Evolutionary conservation across 2,888 invertebrate species (phyloP).

Genomic region (Anthoptus insignis): DNA sequence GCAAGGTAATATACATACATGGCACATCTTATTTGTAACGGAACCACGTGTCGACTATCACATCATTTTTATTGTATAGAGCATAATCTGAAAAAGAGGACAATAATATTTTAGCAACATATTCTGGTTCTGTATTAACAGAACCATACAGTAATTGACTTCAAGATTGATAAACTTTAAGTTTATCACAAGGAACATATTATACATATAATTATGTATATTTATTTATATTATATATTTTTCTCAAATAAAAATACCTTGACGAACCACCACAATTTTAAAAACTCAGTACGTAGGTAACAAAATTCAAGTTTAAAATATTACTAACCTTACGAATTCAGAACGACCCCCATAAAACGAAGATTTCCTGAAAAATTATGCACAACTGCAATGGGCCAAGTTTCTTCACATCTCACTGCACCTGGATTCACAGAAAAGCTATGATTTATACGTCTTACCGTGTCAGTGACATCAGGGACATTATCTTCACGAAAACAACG

Average conservation of each 20-base stretch:
- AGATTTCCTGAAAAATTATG: constrained; percentile 17
- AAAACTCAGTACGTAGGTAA: neutral
- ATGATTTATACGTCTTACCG: constrained; percentile 65
- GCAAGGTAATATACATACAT: constrained; percentile 6
- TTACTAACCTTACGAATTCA: constrained; percentile 7
- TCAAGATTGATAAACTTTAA: too few relatives aligned
- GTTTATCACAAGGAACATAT: too few relatives aligned
- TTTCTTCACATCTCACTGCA: constrained; percentile 40
- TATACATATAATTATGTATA: too few relatives aligned
- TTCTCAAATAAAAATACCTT: constrained; percentile 2
- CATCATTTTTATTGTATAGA: too few relatives aligned
- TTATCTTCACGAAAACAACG: constrained; percentile 73
- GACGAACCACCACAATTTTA: neutral
- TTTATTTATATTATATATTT: too few relatives aligned
- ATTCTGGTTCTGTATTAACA: too few relatives aligned
- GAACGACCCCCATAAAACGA: constrained; percentile 16
- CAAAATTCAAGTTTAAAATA: constrained; percentile 1
- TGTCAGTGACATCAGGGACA: constrained; percentile 65
- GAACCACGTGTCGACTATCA: too few relatives aligned
- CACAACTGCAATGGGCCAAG: constrained; percentile 25
- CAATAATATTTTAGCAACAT: too few relatives aligned
- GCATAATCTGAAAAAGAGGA: too few relatives aligned
- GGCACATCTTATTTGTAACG: too few relatives aligned
- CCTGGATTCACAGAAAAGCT: constrained; percentile 40
- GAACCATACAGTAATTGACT: too few relatives aligned